Percentiles rank a stretch among this genome's conserved stretches.
Evolutionary conservation across 2,113 vertebrate species (phyloP).

Genomic region (Pseudorhombus dupliciocellatus): DNA sequence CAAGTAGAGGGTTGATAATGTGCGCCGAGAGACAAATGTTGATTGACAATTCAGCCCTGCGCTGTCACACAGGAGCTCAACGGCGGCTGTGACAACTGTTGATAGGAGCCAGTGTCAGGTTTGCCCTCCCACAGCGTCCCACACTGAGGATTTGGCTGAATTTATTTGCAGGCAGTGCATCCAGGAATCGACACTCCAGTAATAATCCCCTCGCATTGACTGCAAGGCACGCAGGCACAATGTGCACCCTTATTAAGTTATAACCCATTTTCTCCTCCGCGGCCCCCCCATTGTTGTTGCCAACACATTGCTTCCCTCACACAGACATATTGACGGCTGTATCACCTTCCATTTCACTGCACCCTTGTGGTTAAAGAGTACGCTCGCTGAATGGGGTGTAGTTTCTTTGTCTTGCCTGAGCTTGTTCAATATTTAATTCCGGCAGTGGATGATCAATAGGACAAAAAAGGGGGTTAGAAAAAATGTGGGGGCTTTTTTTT

Average conservation of each 20-base stretch:
- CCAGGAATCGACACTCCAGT: slow-evolving; percentile 31
- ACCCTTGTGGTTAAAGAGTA: slow-evolving; percentile 65
- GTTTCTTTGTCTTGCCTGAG: slow-evolving; percentile 52
- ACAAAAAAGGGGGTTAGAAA: slow-evolving; percentile 23
- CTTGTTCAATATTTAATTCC: slow-evolving; percentile 54
- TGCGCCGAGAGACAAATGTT: slow-evolving; percentile 26
- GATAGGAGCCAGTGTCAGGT: slow-evolving; percentile 47
- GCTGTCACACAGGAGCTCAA: slow-evolving; percentile 45
- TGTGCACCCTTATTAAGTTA: slow-evolving; percentile 58
- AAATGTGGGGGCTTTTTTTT: slow-evolving; percentile 2
- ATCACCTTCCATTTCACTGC: slow-evolving; percentile 77
- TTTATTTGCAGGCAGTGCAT: slow-evolving; percentile 15
- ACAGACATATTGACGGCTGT: slow-evolving; percentile 73
- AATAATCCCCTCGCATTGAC: slow-evolving; percentile 49
- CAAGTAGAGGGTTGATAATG: not conserved
- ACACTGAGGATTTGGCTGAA: slow-evolving; percentile 9
- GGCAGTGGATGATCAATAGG: slow-evolving; percentile 45
- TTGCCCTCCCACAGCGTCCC: slow-evolving; percentile 24
- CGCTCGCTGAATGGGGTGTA: slow-evolving; percentile 43
- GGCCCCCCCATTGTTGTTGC: slow-evolving; percentile 53
- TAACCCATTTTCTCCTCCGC: slow-evolving; percentile 46
- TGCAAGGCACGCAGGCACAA: slow-evolving; percentile 32
- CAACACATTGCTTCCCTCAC: slow-evolving; percentile 56
- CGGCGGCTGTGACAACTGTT: slow-evolving; percentile 61
- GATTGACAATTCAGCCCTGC: slow-evolving; percentile 40